Evolutionary conservation across 2,888 invertebrate species (phyloP).

Genomic region (Eilema griseolum): DNA sequence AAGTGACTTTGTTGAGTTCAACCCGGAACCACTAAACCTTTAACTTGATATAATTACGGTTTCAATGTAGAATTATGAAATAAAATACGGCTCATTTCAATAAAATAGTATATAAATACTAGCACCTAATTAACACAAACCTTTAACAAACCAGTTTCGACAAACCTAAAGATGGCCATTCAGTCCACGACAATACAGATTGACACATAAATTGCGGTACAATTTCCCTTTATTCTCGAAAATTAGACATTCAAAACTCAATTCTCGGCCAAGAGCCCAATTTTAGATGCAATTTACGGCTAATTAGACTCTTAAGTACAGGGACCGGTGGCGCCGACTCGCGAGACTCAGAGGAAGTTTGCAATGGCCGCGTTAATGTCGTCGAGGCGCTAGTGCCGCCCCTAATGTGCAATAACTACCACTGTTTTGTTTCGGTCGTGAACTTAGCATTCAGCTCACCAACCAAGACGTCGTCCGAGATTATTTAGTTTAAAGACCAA

Average conservation of each 20-base stretch:
- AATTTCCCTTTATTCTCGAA: conserved; percentile 76
- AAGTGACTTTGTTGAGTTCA: neutral
- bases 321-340: conserved; percentile 61
- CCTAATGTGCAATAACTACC: conserved; percentile 66
- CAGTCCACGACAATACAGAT: conserved; percentile 67
- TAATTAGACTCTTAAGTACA: conserved; percentile 83
- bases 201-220: conserved; percentile 73
- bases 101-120: conserved; percentile 16
- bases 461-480: conserved; percentile 6
- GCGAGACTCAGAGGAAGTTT: conserved; percentile 66
- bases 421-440: conserved; percentile 61
- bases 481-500: neutral
- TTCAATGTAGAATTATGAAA: neutral
- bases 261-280: conserved; percentile 79
- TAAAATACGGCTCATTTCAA: neutral
- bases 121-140: conserved; percentile 35
- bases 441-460: conserved; percentile 46
- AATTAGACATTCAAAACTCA: conserved; percentile 83
- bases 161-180: conserved; percentile 46
- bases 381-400: conserved; percentile 48
- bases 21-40: neutral
- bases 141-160: conserved; percentile 46
- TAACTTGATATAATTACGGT: neutral
- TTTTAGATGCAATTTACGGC: conserved; percentile 82
- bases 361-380: conserved; percentile 70